Evolutionary conservation across 2,113 vertebrate species (phyloP), one percentile per base, ranked within the genome.

Genomic region (Lagenorhynchus albirostris): DNA sequence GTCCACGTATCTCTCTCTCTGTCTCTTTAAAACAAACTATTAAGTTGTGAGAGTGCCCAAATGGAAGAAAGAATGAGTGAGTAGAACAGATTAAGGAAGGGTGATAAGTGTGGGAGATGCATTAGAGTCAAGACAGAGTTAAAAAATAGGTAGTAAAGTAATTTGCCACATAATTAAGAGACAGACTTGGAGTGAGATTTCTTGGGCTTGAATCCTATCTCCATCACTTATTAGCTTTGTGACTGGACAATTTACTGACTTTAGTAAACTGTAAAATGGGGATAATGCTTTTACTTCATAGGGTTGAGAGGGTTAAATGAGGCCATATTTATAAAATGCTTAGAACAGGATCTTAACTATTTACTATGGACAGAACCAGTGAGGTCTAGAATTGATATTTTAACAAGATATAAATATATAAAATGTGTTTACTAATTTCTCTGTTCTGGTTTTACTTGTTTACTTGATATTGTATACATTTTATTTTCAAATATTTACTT

Each of bases 401-500:
- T 79, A n/a, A 13, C 60, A 55, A 55, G 55, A 55, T 38, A 29
- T 38, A 62, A 87, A 90, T 77, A 70, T 89, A 92, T 65, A 83
- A 92, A 92, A n/a, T 86, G 33, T 65, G n/a, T 0, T 83, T 71
- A 68, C 41, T 74, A 36, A 89, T 90, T 97, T 74, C 18, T 86
- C 58, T 89, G 20, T 5, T 67, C 15, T 68, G 18, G 14, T 47
- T 76, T 91, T 79, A 14, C 29, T 76, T 95, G 29, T 55, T 89
- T 82, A 33, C 63, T 96, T 85, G 67, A 60, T 47, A 44, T 67
- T 65, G 20, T 14, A 67, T 10, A 62, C 7, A 89, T 82, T 95
- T 92, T 60, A n/a, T 80, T 97, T 96, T 96, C 18, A 90, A 81
- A 79, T 25, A 68, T 38, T 1, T 88, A 36, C 63, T 94, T 79